Conservation (phyloP, 2,888 invertebrate species). For the Apamea anceps region DNA sequence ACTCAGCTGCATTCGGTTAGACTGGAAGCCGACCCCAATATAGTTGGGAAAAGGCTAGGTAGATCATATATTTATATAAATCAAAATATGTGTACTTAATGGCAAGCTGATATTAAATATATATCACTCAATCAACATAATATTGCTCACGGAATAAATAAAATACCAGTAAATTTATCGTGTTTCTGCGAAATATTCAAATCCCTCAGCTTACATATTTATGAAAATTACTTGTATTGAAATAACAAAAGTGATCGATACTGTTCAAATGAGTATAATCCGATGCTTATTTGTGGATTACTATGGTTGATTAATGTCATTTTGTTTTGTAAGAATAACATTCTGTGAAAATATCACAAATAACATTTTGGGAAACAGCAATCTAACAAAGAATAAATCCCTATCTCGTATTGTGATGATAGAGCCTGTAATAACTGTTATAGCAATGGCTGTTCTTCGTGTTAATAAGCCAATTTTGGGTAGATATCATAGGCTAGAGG, state of each 20-base stretch:
- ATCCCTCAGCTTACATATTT: constrained; percentile 54
- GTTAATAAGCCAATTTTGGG: constrained; percentile 1
- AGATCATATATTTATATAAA: constrained; percentile 1
- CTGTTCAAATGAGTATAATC: constrained; percentile 64
- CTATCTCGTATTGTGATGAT: not conserved
- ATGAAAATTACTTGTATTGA: constrained; percentile 56
- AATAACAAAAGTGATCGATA: constrained; percentile 58
- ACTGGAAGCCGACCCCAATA: too few relatives aligned
- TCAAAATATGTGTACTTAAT: constrained; percentile 11
- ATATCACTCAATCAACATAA: constrained; percentile 44
- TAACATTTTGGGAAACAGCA: constrained; percentile 24
- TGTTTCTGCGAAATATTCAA: constrained; percentile 47
- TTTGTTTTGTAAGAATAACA: constrained; percentile 38
- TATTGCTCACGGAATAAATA: constrained; percentile 45
- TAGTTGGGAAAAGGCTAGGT: too few relatives aligned
- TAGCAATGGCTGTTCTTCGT: not conserved
- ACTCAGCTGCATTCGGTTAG: too few relatives aligned
- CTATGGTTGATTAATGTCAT: constrained; percentile 60
- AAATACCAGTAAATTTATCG: constrained; percentile 31
- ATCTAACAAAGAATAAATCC: constrained; percentile 15
- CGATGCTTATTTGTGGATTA: constrained; percentile 66
- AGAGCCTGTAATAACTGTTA: constrained; percentile 1
- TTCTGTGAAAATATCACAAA: constrained; percentile 38
- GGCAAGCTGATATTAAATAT: constrained; percentile 33
- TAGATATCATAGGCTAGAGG: not conserved